Evolutionary conservation across 1,140 invertebrate genomes (phyloP).

Genomic region (Conus ventricosus): DNA sequence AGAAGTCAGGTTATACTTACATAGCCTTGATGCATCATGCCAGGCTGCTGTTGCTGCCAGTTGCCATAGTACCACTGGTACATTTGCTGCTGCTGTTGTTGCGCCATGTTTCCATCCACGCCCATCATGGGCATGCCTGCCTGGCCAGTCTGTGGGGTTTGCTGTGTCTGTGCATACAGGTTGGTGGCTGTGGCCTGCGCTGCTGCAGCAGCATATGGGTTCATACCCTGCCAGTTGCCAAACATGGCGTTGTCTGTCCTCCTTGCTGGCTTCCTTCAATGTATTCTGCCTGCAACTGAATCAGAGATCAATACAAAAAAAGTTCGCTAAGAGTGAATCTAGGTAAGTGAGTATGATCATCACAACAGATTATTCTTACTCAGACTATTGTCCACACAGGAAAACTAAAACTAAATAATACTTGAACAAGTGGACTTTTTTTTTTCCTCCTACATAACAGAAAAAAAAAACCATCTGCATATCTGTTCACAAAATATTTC

Average conservation of each 20-base stretch:
- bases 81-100: constrained; percentile 51
- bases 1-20: not conserved
- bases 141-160: constrained; percentile 4
- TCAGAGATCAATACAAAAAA: not conserved
- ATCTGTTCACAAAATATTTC: too few species aligned
- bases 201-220: not conserved
- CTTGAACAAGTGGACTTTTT: too few species aligned
- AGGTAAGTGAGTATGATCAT: too few species aligned
- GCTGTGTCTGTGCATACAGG: constrained; percentile 21
- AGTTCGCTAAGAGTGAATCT: too few species aligned
- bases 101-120: constrained; percentile 6
- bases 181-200: not conserved
- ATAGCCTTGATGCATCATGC: constrained; percentile 7
- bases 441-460: too few species aligned
- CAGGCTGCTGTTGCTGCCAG: constrained; percentile 33
- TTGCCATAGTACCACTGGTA: constrained; percentile 52
- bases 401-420: too few species aligned
- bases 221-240: constrained; percentile 23
- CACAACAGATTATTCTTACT: too few species aligned
- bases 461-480: too few species aligned
- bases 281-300: not conserved
- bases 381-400: too few species aligned
- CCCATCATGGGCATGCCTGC: not conserved
- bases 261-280: not conserved
- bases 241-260: constrained; percentile 13